A percentile compares a stretch with the other conserved stretches of the same genome.
phyloP scores from a whole-genome alignment of 2,888 invertebrate species.

The Drosophila bunnanda region DNA sequence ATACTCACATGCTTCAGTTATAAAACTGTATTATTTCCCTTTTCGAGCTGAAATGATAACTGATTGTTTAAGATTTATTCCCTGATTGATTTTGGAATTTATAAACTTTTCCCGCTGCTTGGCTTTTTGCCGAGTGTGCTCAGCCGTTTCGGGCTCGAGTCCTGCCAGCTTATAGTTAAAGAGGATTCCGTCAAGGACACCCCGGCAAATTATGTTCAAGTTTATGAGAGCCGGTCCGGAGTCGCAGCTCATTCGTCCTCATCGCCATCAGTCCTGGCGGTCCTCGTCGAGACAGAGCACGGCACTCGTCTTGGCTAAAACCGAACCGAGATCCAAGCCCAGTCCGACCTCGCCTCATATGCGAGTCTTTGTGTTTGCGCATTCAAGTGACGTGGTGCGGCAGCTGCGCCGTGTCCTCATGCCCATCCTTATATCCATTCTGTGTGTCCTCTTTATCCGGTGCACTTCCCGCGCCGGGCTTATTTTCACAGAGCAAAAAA shows the following conservation, averaged over 20 bases:
- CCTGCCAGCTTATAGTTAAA: slow-evolving; percentile 29
- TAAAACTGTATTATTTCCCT: too few species aligned
- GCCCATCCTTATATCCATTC: slow-evolving; percentile 21
- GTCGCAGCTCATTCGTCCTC: slow-evolving; percentile 36
- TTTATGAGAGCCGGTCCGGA: slow-evolving; percentile 17
- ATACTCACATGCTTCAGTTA: not conserved
- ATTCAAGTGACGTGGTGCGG: slow-evolving; percentile 68
- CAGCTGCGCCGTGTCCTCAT: slow-evolving; percentile 43
- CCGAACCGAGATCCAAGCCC: slow-evolving; percentile 5
- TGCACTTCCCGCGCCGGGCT: slow-evolving; percentile 40
- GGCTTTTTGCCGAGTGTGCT: not conserved
- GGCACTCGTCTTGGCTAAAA: slow-evolving; percentile 19
- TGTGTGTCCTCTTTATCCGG: slow-evolving; percentile 30
- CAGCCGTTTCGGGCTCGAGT: slow-evolving; percentile 33
- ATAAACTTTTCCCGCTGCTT: not conserved
- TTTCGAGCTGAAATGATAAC: not conserved
- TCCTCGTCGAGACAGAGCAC: slow-evolving; percentile 14
- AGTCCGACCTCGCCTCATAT: slow-evolving; percentile 59
- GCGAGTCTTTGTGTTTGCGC: slow-evolving; percentile 76
- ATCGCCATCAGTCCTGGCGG: slow-evolving; percentile 38
- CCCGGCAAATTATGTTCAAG: slow-evolving; percentile 55
- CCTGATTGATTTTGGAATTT: not conserved
- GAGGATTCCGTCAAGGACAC: slow-evolving; percentile 64
- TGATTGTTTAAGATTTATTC: not conserved
- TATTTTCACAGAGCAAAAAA: slow-evolving; percentile 27